Evolutionary conservation across 2,888 invertebrate species (phyloP).

Genomic region (Hymenopus coronatus): DNA sequence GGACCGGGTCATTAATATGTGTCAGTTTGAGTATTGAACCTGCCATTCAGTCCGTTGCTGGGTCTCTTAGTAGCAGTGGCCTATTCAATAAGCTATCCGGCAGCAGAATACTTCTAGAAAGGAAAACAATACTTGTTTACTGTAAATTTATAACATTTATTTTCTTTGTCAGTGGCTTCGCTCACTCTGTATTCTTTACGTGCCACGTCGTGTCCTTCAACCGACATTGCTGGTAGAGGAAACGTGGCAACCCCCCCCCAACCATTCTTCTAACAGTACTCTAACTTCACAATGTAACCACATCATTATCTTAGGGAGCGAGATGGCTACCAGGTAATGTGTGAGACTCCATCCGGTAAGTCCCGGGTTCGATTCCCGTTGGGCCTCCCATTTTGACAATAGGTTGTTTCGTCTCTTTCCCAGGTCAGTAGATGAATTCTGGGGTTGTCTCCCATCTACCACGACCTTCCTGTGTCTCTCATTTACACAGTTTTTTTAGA

Average conservation of each 20-base stretch:
- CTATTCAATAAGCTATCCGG: not conserved
- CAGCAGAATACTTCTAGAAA: not conserved
- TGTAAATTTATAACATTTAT: not conserved
- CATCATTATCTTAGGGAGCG: too few species aligned
- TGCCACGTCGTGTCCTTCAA: not conserved
- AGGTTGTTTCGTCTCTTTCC: too few species aligned
- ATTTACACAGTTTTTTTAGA: too few species aligned
- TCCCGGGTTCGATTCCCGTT: too few species aligned
- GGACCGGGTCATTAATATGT: constrained; percentile 49
- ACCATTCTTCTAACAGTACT: not conserved
- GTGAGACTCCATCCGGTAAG: too few species aligned
- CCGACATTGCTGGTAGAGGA: not conserved
- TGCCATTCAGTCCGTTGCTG: constrained; percentile 40
- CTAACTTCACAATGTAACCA: too few species aligned
- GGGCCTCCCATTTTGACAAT: too few species aligned
- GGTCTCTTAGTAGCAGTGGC: constrained; percentile 1
- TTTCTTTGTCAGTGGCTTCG: not conserved
- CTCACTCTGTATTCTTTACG: not conserved
- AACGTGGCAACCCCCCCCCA: not conserved
- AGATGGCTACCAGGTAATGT: too few species aligned
- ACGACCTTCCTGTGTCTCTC: too few species aligned
- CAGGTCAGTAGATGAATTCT: too few species aligned
- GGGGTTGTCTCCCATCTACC: too few species aligned
- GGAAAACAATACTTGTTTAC: not conserved
- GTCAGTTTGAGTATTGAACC: constrained; percentile 49